A percentile compares a stretch with the other conserved stretches of the same genome.
Conservation (phyloP, 2,113 vertebrate genomes). For the Perccottus glenii region DNA sequence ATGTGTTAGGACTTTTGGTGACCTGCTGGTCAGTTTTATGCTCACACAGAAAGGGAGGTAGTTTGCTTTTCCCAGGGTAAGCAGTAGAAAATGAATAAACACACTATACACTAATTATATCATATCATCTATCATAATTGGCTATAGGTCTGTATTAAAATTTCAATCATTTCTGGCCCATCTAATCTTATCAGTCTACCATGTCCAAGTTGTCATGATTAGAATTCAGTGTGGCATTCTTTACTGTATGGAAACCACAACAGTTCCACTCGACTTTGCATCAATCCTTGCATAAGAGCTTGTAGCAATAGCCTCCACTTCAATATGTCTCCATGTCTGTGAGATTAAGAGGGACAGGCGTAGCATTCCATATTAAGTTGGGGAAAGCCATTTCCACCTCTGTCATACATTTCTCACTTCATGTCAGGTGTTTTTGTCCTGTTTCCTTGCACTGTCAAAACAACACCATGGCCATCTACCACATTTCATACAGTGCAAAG, state of each 20-base stretch:
- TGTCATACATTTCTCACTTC: constrained; percentile 72
- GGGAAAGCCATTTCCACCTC: constrained; percentile 73
- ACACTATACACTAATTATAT: too few relatives aligned
- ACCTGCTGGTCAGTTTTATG: too few relatives aligned
- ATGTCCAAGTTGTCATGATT: neutral
- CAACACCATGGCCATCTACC: constrained; percentile 67
- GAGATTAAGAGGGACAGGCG: constrained; percentile 73
- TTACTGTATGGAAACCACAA: constrained; percentile 31
- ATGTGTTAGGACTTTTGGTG: too few relatives aligned
- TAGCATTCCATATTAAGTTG: constrained; percentile 69
- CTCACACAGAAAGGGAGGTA: too few relatives aligned
- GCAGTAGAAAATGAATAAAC: too few relatives aligned
- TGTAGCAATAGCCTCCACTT: constrained; percentile 38
- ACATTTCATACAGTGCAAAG: neutral
- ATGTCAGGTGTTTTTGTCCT: constrained; percentile 47
- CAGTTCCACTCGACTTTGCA: constrained; percentile 42
- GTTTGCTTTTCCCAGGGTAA: too few relatives aligned
- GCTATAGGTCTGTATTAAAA: too few relatives aligned
- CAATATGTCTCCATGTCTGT: constrained; percentile 64
- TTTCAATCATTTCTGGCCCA: too few relatives aligned
- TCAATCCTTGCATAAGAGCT: constrained; percentile 44
- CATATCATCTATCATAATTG: too few relatives aligned
- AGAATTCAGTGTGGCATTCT: neutral
- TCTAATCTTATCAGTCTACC: too few relatives aligned
- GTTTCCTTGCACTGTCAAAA: constrained; percentile 61